These are phyloP conservation scores for Uloborus diversus DNA, from an alignment of 1,140 invertebrate genomes.

Conservation along the genomic window DNA sequence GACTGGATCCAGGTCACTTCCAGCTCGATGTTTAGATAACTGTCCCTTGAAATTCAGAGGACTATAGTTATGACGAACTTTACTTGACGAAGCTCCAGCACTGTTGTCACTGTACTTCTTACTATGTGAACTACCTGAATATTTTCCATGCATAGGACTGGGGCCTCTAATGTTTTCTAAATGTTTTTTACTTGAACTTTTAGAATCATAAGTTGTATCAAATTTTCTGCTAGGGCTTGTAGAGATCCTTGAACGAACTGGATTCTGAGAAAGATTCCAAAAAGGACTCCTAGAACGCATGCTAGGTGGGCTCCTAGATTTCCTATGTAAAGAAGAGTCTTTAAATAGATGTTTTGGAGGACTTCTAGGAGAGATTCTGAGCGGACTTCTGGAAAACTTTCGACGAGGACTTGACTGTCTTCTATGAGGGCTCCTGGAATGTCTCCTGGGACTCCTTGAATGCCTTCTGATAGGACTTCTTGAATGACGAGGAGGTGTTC, in stretches of 20 bases:
- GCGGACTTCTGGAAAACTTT: background rate
- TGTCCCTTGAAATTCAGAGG: background rate
- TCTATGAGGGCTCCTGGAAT: background rate
- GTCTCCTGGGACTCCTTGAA: background rate
- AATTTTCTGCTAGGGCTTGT: background rate
- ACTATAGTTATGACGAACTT: background rate
- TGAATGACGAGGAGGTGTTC: slow-evolving; percentile 18
- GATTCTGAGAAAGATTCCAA: background rate
- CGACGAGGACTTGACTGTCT: background rate
- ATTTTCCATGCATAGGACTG: background rate
- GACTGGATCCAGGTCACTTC: slow-evolving; percentile 19
- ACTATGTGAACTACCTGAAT: background rate
- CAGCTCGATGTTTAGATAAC: background rate
- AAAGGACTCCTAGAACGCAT: slow-evolving; percentile 13
- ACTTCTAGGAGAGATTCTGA: background rate
- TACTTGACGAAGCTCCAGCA: background rate
- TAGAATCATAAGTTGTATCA: background rate
- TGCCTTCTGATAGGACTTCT: slow-evolving; percentile 23
- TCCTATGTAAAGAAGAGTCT: too few species aligned
- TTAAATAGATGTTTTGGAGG: too few species aligned
- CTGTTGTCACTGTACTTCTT: background rate
- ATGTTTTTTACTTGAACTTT: background rate
- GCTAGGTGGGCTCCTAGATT: background rate
- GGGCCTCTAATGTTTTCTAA: too few species aligned
- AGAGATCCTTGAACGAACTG: background rate